Evolutionary conservation across 1,140 invertebrate genomes (phyloP).

Genomic region (Saccostrea echinata): DNA sequence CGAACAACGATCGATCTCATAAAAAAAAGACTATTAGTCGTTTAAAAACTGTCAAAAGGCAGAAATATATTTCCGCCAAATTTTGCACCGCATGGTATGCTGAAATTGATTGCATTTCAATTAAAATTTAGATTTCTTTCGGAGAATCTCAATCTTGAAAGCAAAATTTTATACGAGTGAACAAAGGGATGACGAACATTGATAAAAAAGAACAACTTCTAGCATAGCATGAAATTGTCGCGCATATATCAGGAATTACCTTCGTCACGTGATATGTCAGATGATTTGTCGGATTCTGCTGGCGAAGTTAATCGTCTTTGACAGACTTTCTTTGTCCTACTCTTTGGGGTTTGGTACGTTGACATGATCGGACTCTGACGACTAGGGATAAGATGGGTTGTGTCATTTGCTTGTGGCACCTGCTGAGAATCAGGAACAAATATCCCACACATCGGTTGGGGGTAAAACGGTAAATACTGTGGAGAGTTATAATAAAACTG

Average conservation of each 20-base stretch:
- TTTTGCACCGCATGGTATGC: no score
- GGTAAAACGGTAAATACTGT: constrained; percentile 5
- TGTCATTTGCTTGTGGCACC: background rate
- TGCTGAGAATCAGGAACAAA: background rate
- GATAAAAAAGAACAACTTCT: no score
- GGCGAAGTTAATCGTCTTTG: constrained; percentile 13
- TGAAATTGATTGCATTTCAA: no score
- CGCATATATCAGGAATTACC: constrained; percentile 13
- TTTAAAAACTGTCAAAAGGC: no score
- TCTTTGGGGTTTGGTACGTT: constrained; percentile 40
- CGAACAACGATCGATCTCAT: no score
- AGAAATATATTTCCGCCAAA: no score
- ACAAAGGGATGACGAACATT: no score
- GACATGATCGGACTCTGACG: constrained; percentile 43
- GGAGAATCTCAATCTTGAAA: no score
- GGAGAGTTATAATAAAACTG: background rate
- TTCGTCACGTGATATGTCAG: constrained; percentile 56
- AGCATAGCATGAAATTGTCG: no score
- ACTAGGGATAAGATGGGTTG: constrained; percentile 43
- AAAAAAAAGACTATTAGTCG: no score
- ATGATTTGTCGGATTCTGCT: constrained; percentile 45
- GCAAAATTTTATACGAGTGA: no score
- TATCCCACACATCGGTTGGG: background rate
- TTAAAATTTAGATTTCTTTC: no score
- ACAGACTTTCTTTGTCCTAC: background rate